Evolutionary conservation across 2,797 vertebrate species (phyloP).

Genomic region (Melanotaenia maccullochi): DNA sequence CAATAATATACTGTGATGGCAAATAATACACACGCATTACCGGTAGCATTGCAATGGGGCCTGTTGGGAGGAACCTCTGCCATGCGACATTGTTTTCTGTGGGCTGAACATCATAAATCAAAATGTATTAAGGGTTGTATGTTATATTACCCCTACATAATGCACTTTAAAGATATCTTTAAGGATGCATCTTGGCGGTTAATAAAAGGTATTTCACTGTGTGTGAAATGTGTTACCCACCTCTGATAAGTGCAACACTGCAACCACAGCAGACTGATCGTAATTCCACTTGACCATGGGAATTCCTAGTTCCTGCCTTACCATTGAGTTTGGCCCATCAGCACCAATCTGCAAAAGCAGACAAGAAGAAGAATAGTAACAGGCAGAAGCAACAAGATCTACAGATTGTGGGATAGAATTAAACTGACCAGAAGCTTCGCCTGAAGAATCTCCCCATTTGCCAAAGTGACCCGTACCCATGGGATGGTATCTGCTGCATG

Average conservation of each 20-base stretch:
- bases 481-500: constrained; percentile 84
- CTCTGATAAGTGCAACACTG: constrained; percentile 94
- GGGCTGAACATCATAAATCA: constrained; percentile 80
- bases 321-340: constrained; percentile 93
- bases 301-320: constrained; percentile 88
- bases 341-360: constrained; percentile 89
- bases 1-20: constrained; percentile 3
- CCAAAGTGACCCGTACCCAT: constrained; percentile 93
- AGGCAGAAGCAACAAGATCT: background rate
- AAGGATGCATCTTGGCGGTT: background rate
- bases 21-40: constrained; percentile 78
- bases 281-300: constrained; percentile 91
- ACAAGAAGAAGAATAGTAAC: background rate
- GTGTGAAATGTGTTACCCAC: constrained; percentile 67
- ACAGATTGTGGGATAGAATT: background rate
- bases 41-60: constrained; percentile 95
- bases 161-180: constrained; percentile 23
- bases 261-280: constrained; percentile 95
- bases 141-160: constrained; percentile 30
- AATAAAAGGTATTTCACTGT: background rate
- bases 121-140: constrained; percentile 21
- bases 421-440: constrained; percentile 93
- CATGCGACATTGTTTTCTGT: constrained; percentile 98
- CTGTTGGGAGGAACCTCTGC: constrained; percentile 97
- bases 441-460: constrained; percentile 89